Evolutionary conservation across 2,113 vertebrate genomes (phyloP).

Genomic region (Plecturocebus donacophilus): DNA sequence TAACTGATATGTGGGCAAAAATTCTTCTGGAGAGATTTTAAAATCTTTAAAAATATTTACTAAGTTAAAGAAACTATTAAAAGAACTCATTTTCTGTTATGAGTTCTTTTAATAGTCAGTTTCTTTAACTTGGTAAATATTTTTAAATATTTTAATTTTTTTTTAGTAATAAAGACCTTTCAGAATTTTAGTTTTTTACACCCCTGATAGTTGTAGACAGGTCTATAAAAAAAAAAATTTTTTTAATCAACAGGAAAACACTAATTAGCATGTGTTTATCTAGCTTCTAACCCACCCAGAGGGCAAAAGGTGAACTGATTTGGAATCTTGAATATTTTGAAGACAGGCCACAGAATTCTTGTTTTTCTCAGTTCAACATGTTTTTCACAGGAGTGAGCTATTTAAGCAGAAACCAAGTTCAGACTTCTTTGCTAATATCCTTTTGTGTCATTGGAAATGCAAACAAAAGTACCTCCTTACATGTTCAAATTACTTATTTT

Average conservation of each 20-base stretch:
- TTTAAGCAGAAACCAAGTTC: background rate
- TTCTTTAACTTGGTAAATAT: conserved; percentile 21
- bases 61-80: background rate
- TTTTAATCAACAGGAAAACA: background rate
- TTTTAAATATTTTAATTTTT: background rate
- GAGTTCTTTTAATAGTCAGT: background rate
- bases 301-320: background rate
- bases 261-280: background rate
- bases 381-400: background rate
- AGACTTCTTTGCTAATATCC: background rate
- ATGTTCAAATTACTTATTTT: background rate
- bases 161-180: background rate
- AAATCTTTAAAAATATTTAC: background rate
- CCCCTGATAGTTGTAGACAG: background rate
- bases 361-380: background rate
- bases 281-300: background rate
- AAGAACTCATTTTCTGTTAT: background rate
- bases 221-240: background rate
- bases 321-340: background rate
- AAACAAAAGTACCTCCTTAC: background rate
- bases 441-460: background rate
- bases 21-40: background rate
- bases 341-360: background rate
- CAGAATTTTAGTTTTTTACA: background rate
- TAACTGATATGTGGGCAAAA: background rate